Conservation (phyloP, 2,797 vertebrate species). For the Ctenopoma kingsleyae region DNA sequence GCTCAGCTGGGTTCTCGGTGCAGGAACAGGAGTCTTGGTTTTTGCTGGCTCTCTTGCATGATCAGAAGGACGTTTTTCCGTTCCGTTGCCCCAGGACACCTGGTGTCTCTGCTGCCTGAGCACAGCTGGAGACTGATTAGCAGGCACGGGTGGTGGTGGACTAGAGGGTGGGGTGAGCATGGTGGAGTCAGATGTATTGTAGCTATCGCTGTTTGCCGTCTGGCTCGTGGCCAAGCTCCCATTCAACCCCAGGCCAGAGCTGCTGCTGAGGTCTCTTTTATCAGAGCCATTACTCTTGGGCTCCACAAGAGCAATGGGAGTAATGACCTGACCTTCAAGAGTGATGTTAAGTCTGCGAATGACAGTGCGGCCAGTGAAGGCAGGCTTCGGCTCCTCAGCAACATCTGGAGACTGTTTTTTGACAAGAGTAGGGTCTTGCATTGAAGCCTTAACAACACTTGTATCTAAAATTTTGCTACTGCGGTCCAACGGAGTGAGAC, state of each 20-base stretch:
- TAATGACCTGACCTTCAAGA: slow-evolving; percentile 88
- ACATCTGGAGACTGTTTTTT: slow-evolving; percentile 73
- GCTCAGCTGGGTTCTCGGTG: slow-evolving; percentile 69
- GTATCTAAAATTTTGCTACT: slow-evolving; percentile 85
- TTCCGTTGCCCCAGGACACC: slow-evolving; percentile 85
- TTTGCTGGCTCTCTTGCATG: slow-evolving; percentile 52
- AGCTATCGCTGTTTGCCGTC: slow-evolving; percentile 89
- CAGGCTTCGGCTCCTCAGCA: slow-evolving; percentile 82
- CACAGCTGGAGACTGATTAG: slow-evolving; percentile 92
- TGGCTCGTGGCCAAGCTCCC: slow-evolving; percentile 90
- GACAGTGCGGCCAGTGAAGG: slow-evolving; percentile 81
- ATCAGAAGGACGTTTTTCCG: slow-evolving; percentile 66
- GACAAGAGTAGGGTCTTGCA: slow-evolving; percentile 70
- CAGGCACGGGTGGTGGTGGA: slow-evolving; percentile 93
- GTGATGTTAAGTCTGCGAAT: slow-evolving; percentile 88
- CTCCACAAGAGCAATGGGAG: slow-evolving; percentile 86
- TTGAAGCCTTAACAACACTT: slow-evolving; percentile 62
- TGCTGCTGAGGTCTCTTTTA: slow-evolving; percentile 90
- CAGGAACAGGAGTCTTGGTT: slow-evolving; percentile 68
- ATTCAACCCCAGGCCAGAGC: slow-evolving; percentile 92
- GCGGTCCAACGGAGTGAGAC: slow-evolving; percentile 90
- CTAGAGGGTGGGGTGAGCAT: slow-evolving; percentile 98
- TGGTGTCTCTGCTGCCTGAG: slow-evolving; percentile 85
- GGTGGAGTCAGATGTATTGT: slow-evolving; percentile 92
- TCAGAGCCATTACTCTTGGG: slow-evolving; percentile 83